Evolutionary conservation across 1,140 invertebrate species (phyloP).

Genomic region (Eufriesea mexicana): DNA sequence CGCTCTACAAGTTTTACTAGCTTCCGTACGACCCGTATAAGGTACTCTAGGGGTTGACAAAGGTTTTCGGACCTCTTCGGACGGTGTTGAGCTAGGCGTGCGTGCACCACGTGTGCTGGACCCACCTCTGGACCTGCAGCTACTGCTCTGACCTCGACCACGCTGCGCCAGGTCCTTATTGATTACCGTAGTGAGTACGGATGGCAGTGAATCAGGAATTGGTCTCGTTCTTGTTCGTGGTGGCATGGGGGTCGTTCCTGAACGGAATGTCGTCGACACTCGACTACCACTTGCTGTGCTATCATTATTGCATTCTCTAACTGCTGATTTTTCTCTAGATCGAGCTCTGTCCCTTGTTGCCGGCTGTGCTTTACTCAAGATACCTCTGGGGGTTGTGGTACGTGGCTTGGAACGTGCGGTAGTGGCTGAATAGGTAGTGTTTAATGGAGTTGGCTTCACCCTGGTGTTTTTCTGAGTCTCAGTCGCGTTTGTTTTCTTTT

Average conservation of each 20-base stretch:
- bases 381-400: constrained; percentile 82
- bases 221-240: constrained; percentile 79
- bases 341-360: constrained; percentile 82
- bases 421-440: constrained; percentile 24
- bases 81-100: constrained; percentile 85
- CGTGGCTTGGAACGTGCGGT: constrained; percentile 79
- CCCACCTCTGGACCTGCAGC: constrained; percentile 65
- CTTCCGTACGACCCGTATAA: constrained; percentile 47
- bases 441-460: constrained; percentile 53
- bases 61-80: constrained; percentile 88
- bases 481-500: constrained; percentile 71
- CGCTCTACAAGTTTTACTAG: constrained; percentile 64
- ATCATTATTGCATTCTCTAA: constrained; percentile 36
- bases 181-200: constrained; percentile 80
- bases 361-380: constrained; percentile 73
- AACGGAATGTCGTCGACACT: constrained; percentile 37
- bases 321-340: constrained; percentile 79
- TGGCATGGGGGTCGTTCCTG: background rate
- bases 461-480: constrained; percentile 62
- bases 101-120: constrained; percentile 84
- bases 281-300: constrained; percentile 17
- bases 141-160: constrained; percentile 23
- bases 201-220: constrained; percentile 82
- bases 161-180: constrained; percentile 76
- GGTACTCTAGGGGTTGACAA: constrained; percentile 62